A percentile compares a stretch with the other conserved stretches of the same genome.
Evolutionary conservation across 2,113 vertebrate species (phyloP).

Genomic region (Lutjanus erythropterus): DNA sequence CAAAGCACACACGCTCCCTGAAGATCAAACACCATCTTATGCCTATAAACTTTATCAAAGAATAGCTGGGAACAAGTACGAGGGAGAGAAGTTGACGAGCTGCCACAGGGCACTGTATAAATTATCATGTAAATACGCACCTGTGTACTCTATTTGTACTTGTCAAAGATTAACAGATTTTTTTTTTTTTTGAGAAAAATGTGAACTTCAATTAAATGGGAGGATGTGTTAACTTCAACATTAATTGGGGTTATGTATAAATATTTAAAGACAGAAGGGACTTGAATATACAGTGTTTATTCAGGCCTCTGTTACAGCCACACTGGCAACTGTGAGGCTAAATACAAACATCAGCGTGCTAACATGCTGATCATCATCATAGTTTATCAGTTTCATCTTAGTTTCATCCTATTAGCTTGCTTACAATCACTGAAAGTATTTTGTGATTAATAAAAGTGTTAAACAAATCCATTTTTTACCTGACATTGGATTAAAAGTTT

Average conservation of each 20-base stretch:
- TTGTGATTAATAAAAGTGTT: no score
- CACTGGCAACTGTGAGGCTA: neutral
- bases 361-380: neutral
- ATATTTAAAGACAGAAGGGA: neutral
- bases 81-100: slow-evolving; percentile 38
- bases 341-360: neutral
- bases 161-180: neutral
- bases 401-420: no score
- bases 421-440: no score
- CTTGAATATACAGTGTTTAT: neutral
- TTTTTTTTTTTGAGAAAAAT: neutral
- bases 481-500: no score
- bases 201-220: neutral
- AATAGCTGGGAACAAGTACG: slow-evolving; percentile 27
- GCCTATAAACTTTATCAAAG: slow-evolving; percentile 67
- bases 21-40: slow-evolving; percentile 68
- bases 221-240: neutral
- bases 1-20: slow-evolving; percentile 52
- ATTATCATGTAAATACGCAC: slow-evolving; percentile 23
- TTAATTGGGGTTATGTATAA: neutral
- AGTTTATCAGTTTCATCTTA: no score
- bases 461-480: no score
- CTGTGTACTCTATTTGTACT: neutral
- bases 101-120: slow-evolving; percentile 39
- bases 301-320: neutral